A percentile compares a stretch with the other conserved stretches of the same genome.
phyloP scores from a whole-genome alignment of 2,113 vertebrate species.

The Heloderma charlesbogerti region DNA sequence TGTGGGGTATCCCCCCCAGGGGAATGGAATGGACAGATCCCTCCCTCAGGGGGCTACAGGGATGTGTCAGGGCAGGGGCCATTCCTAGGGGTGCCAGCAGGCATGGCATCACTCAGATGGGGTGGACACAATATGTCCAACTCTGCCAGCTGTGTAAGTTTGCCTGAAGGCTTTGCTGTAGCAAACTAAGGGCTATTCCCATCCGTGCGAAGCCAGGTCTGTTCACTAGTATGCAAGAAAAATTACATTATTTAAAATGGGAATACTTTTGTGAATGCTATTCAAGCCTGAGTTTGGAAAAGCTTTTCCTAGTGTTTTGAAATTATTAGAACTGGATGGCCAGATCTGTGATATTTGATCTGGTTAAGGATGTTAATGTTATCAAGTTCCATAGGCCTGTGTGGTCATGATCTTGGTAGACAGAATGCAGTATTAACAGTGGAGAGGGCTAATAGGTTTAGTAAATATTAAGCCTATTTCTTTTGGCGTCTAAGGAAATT shows the following conservation, averaged over 20 bases:
- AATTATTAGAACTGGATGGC: slow-evolving; percentile 53
- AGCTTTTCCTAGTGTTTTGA: slow-evolving; percentile 30
- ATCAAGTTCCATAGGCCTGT: slow-evolving; percentile 34
- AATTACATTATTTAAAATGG: not conserved
- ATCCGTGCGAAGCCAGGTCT: no score
- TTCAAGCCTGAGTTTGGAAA: not conserved
- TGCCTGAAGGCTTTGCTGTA: no score
- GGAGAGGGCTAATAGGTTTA: slow-evolving; percentile 63
- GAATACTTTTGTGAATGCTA: not conserved
- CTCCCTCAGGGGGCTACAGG: no score
- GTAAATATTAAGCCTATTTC: slow-evolving; percentile 67
- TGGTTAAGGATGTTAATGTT: slow-evolving; percentile 21
- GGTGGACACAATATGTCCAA: no score
- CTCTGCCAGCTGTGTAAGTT: no score
- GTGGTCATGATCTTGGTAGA: slow-evolving; percentile 37
- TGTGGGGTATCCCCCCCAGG: no score
- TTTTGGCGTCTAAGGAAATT: slow-evolving; percentile 62
- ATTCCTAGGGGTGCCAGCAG: no score
- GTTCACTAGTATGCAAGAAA: not conserved
- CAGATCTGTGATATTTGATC: slow-evolving; percentile 7
- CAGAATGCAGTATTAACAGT: slow-evolving; percentile 24
- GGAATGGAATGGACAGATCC: no score
- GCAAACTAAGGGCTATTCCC: no score
- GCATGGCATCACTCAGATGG: no score
- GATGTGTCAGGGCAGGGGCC: no score